Evolutionary conservation across 2,797 vertebrate genomes (phyloP), one percentile per base, ranked within the genome.

Genomic region (Mormyrops boulengeri): DNA sequence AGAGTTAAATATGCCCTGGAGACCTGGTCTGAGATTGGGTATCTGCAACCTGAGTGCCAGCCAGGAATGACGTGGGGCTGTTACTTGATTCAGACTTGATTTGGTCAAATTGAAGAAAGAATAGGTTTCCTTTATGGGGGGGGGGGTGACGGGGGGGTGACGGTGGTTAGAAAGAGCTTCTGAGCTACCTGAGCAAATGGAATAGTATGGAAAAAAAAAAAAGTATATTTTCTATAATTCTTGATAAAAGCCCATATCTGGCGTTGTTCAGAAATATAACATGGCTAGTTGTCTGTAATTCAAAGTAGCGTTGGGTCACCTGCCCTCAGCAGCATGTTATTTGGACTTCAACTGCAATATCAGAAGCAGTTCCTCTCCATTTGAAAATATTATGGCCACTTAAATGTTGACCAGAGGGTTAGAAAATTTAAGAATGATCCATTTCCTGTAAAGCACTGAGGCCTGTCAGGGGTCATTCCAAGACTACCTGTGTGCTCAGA

Each of bases 51-150:
- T 84, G 94, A 96, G 95, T 93, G 92, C 93, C 89, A 89, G 93
- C 93, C 92, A 91, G 94, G 94, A 95, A 94, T 95, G 95, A 96
- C 96, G 94, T 91, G 91, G 88, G 93, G 92, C 95, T 95, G 93
- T 94, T 95, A 95, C 94, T 94, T 94, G 86, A 95, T 96, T 96
- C 94, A 94, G 94, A 95, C 94, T 91, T 95, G 94, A 96, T 97
- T 95, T 96, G 93, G 91, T 91, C 91, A 94, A 95, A 95, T 93
- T 94, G 93, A 94, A 92, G 94, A 95, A 95, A 95, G 95, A 96
- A 95, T 96, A 94, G 92, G 91, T 90, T 91, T 92, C 94, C 93
- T 95, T 93, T 95, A 93, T 93, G 38, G 1, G 88, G 30, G 62
- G 91, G 88, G 8, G 0, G 66, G 34, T 4, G 4, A 19, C n/a